Percentiles rank a stretch among this genome's conserved stretches.
These are phyloP conservation scores for Chloroclystis v-ata DNA, from an alignment of 2,888 invertebrate genomes.

Conservation along the genomic window DNA sequence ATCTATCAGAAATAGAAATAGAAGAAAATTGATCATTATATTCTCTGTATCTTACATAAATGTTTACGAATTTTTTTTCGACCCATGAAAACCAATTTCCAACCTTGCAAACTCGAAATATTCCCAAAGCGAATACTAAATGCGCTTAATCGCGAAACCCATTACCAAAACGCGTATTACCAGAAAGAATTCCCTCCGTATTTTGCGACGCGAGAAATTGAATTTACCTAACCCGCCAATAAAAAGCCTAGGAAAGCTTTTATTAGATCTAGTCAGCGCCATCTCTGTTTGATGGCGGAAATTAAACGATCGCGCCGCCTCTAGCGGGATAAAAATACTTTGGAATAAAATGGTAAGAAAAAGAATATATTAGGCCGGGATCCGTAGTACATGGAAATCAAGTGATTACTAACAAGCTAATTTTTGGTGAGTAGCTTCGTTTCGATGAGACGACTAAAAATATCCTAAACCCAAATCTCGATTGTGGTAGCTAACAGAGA, in stretches of 20 bases:
- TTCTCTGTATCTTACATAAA: too few species aligned
- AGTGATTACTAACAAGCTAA: too few species aligned
- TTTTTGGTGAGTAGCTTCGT: too few species aligned
- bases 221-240: conserved; percentile 30
- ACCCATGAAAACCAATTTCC: too few species aligned
- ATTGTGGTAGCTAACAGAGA: too few species aligned
- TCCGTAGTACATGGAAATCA: too few species aligned
- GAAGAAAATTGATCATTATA: too few species aligned
- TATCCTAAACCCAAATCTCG: too few species aligned
- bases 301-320: conserved; percentile 36
- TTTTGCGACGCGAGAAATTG: conserved; percentile 43
- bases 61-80: too few species aligned
- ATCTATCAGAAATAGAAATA: too few species aligned
- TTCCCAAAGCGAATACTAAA: background rate
- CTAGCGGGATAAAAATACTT: conserved; percentile 23
- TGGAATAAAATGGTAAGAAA: too few species aligned
- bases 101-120: background rate
- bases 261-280: conserved; percentile 52
- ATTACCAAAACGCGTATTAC: conserved; percentile 24
- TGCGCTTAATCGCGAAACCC: conserved; percentile 16
- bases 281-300: conserved; percentile 47
- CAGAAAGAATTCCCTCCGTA: conserved; percentile 29
- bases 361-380: conserved; percentile 29
- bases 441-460: too few species aligned
- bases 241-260: conserved; percentile 22